A percentile compares a stretch with the other conserved stretches of the same genome.
Evolutionary conservation across 2,797 vertebrate genomes (phyloP).

Genomic region (Siniperca obscura): DNA sequence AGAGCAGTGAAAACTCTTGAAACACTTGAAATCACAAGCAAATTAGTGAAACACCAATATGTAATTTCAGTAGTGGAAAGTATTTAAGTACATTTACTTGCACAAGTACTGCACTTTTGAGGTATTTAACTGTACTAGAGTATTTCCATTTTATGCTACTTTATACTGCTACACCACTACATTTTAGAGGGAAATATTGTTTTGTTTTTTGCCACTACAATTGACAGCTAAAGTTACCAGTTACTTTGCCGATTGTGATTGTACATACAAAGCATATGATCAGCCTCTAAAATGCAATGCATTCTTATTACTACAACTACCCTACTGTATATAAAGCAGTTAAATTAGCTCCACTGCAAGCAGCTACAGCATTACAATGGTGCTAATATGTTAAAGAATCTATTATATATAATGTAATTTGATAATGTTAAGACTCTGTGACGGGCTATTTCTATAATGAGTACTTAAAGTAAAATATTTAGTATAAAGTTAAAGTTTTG

Average conservation of each 20-base stretch:
- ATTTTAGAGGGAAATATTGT: not conserved
- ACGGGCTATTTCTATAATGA: not conserved
- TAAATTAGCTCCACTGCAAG: not conserved
- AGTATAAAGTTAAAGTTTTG: not conserved
- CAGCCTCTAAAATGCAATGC: not conserved
- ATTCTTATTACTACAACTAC: not conserved
- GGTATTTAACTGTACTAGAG: not conserved
- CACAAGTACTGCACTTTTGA: not conserved
- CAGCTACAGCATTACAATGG: not conserved
- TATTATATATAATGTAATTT: not conserved
- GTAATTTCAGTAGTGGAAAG: not conserved
- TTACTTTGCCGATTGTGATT: not conserved
- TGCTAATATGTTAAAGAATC: not conserved
- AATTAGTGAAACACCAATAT: not conserved
- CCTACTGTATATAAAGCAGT: not conserved
- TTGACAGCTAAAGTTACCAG: not conserved
- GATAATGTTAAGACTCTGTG: not conserved
- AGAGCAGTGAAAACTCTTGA: not conserved
- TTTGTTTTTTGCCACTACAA: not conserved
- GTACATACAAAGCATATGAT: not conserved
- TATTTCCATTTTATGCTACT: not conserved
- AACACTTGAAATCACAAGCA: not conserved
- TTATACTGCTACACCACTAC: not conserved
- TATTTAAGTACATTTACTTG: not conserved
- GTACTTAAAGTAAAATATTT: not conserved